Percentiles rank a stretch among this genome's conserved stretches.
These are phyloP conservation scores for Proteles cristata DNA, from an alignment of 2,113 vertebrate species.

Conservation along the genomic window DNA sequence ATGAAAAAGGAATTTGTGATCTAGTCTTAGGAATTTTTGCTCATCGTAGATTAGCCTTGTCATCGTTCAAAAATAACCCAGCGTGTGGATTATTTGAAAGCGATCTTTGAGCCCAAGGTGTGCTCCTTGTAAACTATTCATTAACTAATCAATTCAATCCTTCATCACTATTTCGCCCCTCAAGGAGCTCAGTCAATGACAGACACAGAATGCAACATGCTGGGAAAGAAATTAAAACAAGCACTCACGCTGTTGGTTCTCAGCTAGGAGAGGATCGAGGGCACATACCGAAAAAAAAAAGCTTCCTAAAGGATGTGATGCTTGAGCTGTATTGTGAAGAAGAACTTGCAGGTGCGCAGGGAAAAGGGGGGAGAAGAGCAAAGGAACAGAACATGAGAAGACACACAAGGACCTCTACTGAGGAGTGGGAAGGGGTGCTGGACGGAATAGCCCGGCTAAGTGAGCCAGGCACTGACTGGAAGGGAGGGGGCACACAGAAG, in stretches of 20 bases:
- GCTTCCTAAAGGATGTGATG: not conserved
- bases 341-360: fast-evolving
- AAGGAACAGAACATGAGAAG: not conserved
- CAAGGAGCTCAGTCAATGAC: not conserved
- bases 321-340: not conserved
- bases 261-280: no score
- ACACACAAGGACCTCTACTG: fast-evolving
- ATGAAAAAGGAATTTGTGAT: not conserved
- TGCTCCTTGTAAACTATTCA: not conserved
- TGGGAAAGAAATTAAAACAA: not conserved
- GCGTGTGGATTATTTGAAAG: no score
- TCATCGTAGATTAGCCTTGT: not conserved
- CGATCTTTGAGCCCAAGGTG: not conserved
- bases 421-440: not conserved
- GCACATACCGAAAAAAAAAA: fast-evolving
- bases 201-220: fast-evolving
- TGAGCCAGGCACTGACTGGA: no score
- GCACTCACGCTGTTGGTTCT: fast-evolving
- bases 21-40: not conserved
- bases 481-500: fast-evolving
- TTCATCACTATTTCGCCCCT: not conserved
- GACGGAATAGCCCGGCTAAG: fast-evolving
- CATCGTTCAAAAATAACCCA: not conserved
- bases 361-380: fast-evolving
- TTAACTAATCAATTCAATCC: not conserved